Evolutionary conservation across 2,797 vertebrate genomes (phyloP).

Genomic region (Anableps anableps): DNA sequence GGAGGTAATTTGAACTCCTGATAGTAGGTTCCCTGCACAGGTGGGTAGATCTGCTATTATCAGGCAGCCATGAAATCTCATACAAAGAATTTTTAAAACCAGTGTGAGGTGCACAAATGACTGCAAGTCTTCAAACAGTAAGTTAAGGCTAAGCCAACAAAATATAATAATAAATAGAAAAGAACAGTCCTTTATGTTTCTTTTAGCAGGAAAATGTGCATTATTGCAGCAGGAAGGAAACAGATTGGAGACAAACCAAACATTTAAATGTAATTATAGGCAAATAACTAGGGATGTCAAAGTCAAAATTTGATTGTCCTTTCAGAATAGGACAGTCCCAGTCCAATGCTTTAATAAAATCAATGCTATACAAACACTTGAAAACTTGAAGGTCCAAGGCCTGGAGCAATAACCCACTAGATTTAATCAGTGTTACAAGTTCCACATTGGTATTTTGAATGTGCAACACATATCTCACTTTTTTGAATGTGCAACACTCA

Average conservation of each 20-base stretch:
- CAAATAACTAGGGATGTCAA: not conserved
- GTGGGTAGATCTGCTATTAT: conserved; percentile 29
- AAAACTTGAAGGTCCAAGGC: not conserved
- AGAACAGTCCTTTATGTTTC: not conserved
- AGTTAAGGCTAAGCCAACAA: not conserved
- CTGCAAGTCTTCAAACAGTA: not conserved
- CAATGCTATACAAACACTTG: not conserved
- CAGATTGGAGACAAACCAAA: not conserved
- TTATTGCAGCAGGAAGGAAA: not conserved
- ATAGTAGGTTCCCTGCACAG: conserved; percentile 58
- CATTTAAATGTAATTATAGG: not conserved
- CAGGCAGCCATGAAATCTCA: conserved; percentile 7
- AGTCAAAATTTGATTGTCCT: not conserved
- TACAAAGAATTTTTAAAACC: not conserved
- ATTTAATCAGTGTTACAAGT: too few relatives aligned
- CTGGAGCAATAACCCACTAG: too few relatives aligned
- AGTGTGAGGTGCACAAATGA: not conserved
- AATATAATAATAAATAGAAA: not conserved
- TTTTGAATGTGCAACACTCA: too few relatives aligned
- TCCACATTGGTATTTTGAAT: too few relatives aligned
- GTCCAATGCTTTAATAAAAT: not conserved
- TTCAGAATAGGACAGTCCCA: not conserved
- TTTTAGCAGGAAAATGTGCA: not conserved
- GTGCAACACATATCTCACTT: too few relatives aligned
- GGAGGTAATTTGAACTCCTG: conserved; percentile 52